Evolutionary conservation across 92 coral and sea anemone genomes (phyloP).

Genomic region (Desmophyllum pertusum): DNA sequence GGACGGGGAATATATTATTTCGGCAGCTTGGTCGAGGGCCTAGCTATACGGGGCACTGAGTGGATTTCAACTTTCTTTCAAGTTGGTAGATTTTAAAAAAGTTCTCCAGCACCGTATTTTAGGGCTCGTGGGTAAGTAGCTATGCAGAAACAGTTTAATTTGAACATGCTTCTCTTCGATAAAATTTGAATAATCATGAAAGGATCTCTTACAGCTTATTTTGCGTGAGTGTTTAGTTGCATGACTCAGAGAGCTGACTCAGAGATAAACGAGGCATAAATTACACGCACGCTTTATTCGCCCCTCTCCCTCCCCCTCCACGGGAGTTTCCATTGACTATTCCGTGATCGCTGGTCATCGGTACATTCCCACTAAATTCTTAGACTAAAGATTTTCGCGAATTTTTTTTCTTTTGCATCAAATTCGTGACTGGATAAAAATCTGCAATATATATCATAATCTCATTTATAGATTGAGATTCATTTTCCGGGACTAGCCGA

Average conservation of each 20-base stretch:
- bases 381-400: neutral
- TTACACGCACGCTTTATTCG: neutral
- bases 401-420: neutral
- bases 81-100: neutral
- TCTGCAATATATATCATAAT: neutral
- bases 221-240: neutral
- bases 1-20: too few species aligned
- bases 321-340: too few species aligned
- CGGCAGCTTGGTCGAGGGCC: too few species aligned
- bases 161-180: neutral
- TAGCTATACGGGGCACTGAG: too few species aligned
- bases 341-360: too few species aligned
- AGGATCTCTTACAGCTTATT: neutral
- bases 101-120: neutral
- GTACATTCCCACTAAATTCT: too few species aligned
- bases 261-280: neutral
- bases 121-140: neutral
- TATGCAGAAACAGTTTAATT: neutral
- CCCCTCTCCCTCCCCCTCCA: too few species aligned
- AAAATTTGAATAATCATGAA: neutral
- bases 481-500: neutral
- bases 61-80: too few species aligned
- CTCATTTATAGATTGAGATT: neutral
- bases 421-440: neutral
- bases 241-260: too few species aligned